phyloP scores from a whole-genome alignment of 2,113 vertebrate species.

The Meleagris gallopavo region DNA sequence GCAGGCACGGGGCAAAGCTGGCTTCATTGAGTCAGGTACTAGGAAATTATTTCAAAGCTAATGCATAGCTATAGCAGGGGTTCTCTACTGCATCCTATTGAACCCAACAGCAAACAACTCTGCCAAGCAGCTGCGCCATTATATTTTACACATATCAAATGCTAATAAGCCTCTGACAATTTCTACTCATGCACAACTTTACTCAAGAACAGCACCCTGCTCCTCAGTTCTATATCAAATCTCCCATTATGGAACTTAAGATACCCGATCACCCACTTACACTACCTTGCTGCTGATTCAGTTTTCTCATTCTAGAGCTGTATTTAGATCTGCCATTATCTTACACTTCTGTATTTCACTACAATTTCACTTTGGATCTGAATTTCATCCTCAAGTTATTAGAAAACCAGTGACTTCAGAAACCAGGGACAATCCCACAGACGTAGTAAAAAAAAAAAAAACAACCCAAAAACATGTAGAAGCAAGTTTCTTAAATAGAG shows the following conservation, averaged over 20 bases:
- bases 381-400: background rate
- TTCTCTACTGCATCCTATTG: background rate
- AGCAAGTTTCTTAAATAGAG: background rate
- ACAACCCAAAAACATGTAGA: background rate
- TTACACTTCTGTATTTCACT: background rate
- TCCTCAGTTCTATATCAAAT: background rate
- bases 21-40: background rate
- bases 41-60: background rate
- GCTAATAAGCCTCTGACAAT: constrained; percentile 2
- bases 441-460: background rate
- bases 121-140: background rate
- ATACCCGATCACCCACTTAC: background rate
- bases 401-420: background rate
- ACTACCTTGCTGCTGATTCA: background rate
- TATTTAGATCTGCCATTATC: background rate
- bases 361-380: background rate
- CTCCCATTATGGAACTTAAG: background rate
- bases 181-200: background rate
- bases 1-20: background rate
- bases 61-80: background rate
- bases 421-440: background rate
- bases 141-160: background rate
- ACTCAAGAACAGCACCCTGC: background rate
- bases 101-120: background rate
- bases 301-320: background rate